Base-by-base conservation (phyloP, 1,140 invertebrate genomes). In the Epicauta chinensis region DNA sequence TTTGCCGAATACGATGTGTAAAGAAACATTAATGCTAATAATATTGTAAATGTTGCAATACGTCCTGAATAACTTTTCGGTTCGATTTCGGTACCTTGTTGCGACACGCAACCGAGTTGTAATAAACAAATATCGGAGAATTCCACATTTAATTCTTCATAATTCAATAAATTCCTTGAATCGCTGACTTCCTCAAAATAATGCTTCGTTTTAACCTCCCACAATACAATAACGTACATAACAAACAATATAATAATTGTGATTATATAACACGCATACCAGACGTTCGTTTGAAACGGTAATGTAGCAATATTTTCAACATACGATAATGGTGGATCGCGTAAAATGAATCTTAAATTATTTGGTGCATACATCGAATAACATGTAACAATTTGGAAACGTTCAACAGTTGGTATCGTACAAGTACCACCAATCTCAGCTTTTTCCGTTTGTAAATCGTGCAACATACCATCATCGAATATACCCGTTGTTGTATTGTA, bases 231-330 rank as follows among this genome's bases (percentile, higher is more conserved):
- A 0, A 53, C 17, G 34, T 53, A 59, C 14, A 63, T 17, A 2
- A 52, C 39, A 17, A 55, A 9, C 7, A 56, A 36, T 40, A 55
- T 55, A 17, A 59, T 16, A 6, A 12, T 31, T 11, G 51, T 16
- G 11, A 81, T 60, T 0, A 64, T 64, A 10, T 65, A 58, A 7
- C 70, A 72, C 30, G 74, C 72, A 15, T 75, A 66, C 81, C 81
- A 83, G 0, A 83, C 76, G 1, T 70, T 65, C 4, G 59, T 67
- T 34, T 73, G 64, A 55, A 83, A 82, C 0, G 81, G 79, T 37
- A 82, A 55, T 11, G 73, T 58, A 53, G 81, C 82, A 23, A 83
- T 70, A 60, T 83, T 82, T 42, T 71, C 77, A 13, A 81, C 73
- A 45, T 75, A 80, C 0, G 79, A 81, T n/a, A 83, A 61, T 39